phyloP scores from a whole-genome alignment of 2,888 invertebrate species.

The Yponomeuta cagnagella region DNA sequence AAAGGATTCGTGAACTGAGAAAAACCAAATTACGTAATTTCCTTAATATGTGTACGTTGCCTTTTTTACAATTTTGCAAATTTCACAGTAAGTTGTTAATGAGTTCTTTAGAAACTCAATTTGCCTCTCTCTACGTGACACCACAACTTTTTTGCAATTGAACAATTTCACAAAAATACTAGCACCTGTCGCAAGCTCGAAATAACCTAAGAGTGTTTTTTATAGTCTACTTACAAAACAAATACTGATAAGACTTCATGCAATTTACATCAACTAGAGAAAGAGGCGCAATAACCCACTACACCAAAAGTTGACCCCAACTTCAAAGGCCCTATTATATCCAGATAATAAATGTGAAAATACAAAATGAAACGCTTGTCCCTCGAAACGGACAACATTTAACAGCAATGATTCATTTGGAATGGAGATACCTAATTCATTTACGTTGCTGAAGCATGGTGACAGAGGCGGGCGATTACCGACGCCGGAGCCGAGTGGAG shows the following conservation, averaged over 20 bases:
- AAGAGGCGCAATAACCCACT: not conserved
- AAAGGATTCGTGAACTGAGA: too few relatives aligned
- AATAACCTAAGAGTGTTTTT: not conserved
- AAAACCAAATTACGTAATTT: too few relatives aligned
- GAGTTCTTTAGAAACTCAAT: too few relatives aligned
- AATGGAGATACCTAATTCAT: conserved; percentile 33
- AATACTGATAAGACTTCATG: not conserved
- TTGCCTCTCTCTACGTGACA: too few relatives aligned
- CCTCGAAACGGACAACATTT: not conserved
- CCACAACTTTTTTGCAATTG: too few relatives aligned
- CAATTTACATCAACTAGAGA: not conserved
- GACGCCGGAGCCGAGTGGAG: not conserved
- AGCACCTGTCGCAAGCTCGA: not conserved
- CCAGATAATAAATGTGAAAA: conserved; percentile 16
- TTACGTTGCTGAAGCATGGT: conserved; percentile 35
- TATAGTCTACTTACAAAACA: too few relatives aligned
- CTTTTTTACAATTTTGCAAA: too few relatives aligned
- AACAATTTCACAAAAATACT: not conserved
- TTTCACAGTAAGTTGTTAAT: too few relatives aligned
- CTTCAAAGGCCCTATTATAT: not conserved
- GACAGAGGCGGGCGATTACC: conserved; percentile 21
- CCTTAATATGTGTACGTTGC: too few relatives aligned
- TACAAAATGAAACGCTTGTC: conserved; percentile 15
- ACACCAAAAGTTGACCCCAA: not conserved
- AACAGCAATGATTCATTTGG: conserved; percentile 33